phyloP scores from a whole-genome alignment of 2,113 vertebrate species.

The Orientallactaga bullata region DNA sequence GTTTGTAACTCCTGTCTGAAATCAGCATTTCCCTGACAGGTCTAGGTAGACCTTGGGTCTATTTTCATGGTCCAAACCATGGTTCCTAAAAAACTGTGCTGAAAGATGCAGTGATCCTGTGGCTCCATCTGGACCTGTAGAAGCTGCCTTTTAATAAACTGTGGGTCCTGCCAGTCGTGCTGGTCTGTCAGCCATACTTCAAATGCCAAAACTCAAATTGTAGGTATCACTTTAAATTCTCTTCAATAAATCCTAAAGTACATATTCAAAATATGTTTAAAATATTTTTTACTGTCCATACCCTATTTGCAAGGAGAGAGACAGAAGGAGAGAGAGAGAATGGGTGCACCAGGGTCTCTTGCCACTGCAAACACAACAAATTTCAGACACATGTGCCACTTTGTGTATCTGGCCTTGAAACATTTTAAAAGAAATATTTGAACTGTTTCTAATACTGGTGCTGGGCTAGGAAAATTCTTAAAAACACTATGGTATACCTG shows the following conservation, averaged over 20 bases:
- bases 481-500: neutral
- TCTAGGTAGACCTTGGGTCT: neutral
- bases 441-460: neutral
- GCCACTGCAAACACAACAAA: too few relatives aligned
- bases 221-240: neutral
- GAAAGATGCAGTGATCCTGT: neutral
- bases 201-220: neutral
- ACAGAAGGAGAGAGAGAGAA: too few relatives aligned
- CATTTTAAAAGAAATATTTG: neutral
- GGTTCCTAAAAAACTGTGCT: neutral
- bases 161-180: neutral
- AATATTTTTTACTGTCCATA: neutral
- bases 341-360: too few relatives aligned
- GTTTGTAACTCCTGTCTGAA: neutral
- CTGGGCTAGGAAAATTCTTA: neutral
- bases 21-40: neutral
- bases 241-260: neutral
- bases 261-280: neutral
- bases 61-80: neutral
- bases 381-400: too few relatives aligned
- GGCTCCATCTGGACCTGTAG: neutral
- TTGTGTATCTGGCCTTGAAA: neutral
- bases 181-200: neutral
- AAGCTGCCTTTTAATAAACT: neutral
- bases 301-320: too few relatives aligned